Conservation (phyloP, 2,113 vertebrate species). For the Aegotheles bennettii region DNA sequence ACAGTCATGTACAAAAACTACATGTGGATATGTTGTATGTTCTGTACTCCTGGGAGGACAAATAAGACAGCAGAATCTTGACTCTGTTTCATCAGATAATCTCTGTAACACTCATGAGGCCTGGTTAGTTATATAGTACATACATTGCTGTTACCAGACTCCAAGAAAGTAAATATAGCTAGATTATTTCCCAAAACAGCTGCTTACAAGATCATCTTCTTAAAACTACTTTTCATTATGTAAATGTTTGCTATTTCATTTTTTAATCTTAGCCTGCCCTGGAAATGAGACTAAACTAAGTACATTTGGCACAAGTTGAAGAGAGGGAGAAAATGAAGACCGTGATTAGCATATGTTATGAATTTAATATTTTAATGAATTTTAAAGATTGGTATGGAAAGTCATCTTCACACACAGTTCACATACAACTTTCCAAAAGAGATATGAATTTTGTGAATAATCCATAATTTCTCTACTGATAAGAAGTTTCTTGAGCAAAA, state of each 20-base stretch:
- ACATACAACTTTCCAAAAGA: not conserved
- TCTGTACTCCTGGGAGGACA: rapidly evolving
- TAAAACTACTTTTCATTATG: not conserved
- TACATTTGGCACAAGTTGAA: not conserved
- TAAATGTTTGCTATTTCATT: not conserved
- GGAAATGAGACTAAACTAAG: not conserved
- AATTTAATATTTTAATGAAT: not conserved
- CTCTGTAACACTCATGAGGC: not conserved
- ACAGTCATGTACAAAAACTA: not conserved
- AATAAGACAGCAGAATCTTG: not conserved
- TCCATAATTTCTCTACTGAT: not conserved
- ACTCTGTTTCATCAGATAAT: not conserved
- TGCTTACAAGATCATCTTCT: not conserved
- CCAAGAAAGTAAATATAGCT: not conserved
- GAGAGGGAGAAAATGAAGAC: not conserved
- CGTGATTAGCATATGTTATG: not conserved
- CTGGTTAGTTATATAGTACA: not conserved
- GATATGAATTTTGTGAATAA: not conserved
- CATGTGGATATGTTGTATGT: not conserved
- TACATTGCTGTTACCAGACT: not conserved
- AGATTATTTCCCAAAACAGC: not conserved
- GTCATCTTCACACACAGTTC: not conserved
- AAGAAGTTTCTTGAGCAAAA: not conserved
- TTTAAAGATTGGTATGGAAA: not conserved
- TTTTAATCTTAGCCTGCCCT: not conserved